A percentile compares a stretch with the other conserved stretches of the same genome.
phyloP scores from a whole-genome alignment of 2,113 vertebrate species.

The Nothobranchius kuhntae region DNA sequence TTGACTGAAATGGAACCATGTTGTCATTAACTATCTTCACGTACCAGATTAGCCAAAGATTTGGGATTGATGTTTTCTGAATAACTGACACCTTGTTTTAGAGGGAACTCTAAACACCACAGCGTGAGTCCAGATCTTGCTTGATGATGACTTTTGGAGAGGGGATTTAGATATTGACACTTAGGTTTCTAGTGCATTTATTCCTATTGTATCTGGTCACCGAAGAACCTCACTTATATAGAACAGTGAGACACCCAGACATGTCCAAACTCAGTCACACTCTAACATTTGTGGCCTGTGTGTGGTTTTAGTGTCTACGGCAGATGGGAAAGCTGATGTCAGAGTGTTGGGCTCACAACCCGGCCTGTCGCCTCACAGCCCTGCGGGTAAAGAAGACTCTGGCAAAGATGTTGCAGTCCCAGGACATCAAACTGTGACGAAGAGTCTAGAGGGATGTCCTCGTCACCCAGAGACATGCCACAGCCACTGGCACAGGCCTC shows the following conservation, averaged over 20 bases:
- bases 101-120: not conserved
- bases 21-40: not conserved
- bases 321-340: slow-evolving; percentile 98
- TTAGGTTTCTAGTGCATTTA: not conserved
- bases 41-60: not conserved
- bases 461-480: slow-evolving; percentile 46
- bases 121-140: not conserved
- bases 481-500: slow-evolving; percentile 42
- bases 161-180: not conserved
- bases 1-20: not conserved
- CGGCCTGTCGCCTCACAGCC: slow-evolving; percentile 91
- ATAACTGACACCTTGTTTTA: not conserved
- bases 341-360: slow-evolving; percentile 96
- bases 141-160: not conserved
- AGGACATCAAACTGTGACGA: slow-evolving; percentile 96
- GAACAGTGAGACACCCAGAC: too few species aligned
- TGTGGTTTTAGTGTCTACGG: slow-evolving; percentile 84
- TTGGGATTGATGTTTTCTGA: not conserved
- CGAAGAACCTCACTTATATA: too few species aligned
- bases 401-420: slow-evolving; percentile 96
- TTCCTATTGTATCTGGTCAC: too few species aligned
- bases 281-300: not conserved
- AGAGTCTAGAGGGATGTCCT: slow-evolving; percentile 18
- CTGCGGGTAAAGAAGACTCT: slow-evolving; percentile 97
- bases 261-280: too few species aligned